Evolutionary conservation across 2,888 invertebrate genomes (phyloP).

Genomic region (Melitaea athalia): DNA sequence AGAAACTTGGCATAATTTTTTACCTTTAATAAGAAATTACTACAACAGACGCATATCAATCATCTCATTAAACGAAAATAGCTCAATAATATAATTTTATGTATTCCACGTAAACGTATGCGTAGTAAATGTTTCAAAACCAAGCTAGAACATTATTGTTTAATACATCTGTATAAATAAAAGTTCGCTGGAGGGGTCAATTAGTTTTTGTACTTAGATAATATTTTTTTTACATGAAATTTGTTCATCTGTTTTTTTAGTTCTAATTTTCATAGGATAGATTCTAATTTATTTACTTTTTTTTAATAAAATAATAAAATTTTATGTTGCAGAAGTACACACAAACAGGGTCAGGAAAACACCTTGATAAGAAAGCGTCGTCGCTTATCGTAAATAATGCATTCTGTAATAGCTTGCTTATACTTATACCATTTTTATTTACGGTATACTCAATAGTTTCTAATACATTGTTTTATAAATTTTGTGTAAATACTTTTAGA

Average conservation of each 20-base stretch:
- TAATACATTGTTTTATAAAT: background rate
- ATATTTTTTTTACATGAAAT: no score
- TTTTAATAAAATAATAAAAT: no score
- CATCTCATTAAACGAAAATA: constrained; percentile 10
- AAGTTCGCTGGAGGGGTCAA: no score
- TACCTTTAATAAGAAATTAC: constrained; percentile 41
- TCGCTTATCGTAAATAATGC: constrained; percentile 13
- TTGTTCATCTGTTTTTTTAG: no score
- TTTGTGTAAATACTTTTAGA: no score
- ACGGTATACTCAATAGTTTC: no score
- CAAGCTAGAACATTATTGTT: background rate
- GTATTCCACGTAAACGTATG: background rate
- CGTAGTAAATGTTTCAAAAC: background rate
- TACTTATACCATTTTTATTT: no score
- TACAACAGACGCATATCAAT: background rate
- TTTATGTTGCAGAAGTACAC: no score
- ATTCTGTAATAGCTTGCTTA: background rate
- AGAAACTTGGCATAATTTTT: constrained; percentile 54
- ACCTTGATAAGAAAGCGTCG: background rate
- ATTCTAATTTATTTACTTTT: no score
- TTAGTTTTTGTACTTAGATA: no score
- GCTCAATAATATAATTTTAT: background rate
- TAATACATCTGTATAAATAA: no score
- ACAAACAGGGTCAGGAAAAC: background rate
- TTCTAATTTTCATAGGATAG: no score